Conservation (phyloP, 2,113 vertebrate genomes). For the Cromileptes altivelis region DNA sequence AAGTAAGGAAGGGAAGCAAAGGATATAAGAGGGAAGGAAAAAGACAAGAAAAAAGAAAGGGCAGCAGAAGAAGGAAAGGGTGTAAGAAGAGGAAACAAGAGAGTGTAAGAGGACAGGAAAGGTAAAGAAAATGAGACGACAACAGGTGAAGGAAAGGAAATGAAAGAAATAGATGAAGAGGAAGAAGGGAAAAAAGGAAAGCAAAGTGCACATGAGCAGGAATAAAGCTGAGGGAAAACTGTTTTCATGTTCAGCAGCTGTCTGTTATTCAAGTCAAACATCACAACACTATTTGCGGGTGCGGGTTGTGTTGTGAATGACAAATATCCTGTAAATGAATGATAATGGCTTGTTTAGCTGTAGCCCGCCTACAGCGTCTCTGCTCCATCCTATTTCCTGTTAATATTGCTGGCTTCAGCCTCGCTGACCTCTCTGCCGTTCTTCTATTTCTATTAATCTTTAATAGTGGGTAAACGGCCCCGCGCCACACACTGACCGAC, state of each 20-base stretch:
- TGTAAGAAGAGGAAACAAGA: neutral
- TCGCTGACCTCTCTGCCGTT: constrained; percentile 56
- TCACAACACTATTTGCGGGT: constrained; percentile 33
- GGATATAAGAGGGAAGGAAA: neutral
- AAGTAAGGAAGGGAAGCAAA: neutral
- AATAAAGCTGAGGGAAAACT: neutral
- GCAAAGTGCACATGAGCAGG: neutral
- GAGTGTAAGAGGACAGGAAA: neutral
- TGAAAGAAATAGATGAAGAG: neutral
- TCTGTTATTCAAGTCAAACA: constrained; percentile 56
- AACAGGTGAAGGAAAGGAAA: neutral
- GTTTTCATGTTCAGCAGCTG: constrained; percentile 37
- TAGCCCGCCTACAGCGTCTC: constrained; percentile 61
- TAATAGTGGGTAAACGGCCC: constrained; percentile 59
- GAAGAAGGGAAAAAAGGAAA: neutral
- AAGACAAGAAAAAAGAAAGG: neutral
- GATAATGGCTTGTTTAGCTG: constrained; percentile 73
- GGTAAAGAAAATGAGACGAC: neutral
- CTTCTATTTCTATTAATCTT: constrained; percentile 70
- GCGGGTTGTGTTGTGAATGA: constrained; percentile 73
- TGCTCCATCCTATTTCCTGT: constrained; percentile 73
- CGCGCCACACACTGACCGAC: constrained; percentile 38
- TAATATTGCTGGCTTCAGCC: constrained; percentile 67
- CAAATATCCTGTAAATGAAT: constrained; percentile 74
- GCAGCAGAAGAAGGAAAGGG: neutral